Conservation (phyloP, 2,888 invertebrate genomes). For the Endotricha flammealis region DNA sequence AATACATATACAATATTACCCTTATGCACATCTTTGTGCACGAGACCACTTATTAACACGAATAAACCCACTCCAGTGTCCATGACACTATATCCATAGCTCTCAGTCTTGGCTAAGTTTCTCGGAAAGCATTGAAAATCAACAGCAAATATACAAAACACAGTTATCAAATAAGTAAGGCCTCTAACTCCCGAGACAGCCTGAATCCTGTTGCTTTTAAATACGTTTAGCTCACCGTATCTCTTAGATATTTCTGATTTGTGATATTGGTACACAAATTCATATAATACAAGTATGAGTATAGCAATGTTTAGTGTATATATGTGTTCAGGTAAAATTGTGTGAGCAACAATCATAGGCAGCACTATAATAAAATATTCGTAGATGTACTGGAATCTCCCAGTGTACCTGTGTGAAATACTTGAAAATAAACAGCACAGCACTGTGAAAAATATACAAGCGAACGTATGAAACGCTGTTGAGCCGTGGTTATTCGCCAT, state of each 20-base stretch:
- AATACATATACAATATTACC: conserved; percentile 42
- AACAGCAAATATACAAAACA: conserved; percentile 92
- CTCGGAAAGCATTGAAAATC: conserved; percentile 94
- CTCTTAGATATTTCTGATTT: conserved; percentile 19
- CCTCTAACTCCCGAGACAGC: conserved; percentile 84
- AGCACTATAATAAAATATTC: conserved; percentile 78
- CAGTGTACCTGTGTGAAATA: conserved; percentile 26
- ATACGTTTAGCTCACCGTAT: conserved; percentile 29
- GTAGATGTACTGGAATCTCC: conserved; percentile 44
- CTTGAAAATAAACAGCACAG: conserved; percentile 47
- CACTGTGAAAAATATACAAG: conserved; percentile 58
- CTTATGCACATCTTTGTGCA: conserved; percentile 68
- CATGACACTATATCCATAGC: conserved; percentile 93
- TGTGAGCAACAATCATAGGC: conserved; percentile 76
- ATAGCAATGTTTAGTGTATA: conserved; percentile 42
- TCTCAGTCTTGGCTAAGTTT: conserved; percentile 91
- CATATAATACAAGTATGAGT: conserved; percentile 32
- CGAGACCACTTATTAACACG: conserved; percentile 88
- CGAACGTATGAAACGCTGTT: conserved; percentile 67
- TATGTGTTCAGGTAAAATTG: conserved; percentile 61
- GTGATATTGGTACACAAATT: conserved; percentile 23
- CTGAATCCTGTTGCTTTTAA: conserved; percentile 33
- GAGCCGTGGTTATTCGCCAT: conserved; percentile 78
- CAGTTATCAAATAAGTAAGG: conserved; percentile 84
- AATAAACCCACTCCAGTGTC: conserved; percentile 96